Conservation (phyloP, 2,888 invertebrate genomes). For the Drosophila cognata region DNA sequence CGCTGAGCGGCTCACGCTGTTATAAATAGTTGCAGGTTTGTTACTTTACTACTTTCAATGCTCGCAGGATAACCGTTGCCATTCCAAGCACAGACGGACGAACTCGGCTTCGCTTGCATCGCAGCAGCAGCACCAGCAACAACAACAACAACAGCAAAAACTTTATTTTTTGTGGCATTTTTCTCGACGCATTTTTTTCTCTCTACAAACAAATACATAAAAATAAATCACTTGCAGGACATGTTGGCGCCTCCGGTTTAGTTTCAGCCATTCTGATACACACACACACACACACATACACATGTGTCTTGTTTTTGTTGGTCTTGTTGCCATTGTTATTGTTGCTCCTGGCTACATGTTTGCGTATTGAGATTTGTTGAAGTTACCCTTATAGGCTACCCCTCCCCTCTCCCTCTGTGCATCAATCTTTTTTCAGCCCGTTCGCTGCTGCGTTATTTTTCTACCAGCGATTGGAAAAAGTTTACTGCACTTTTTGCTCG, state of each 20-base stretch:
- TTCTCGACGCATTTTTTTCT: constrained; percentile 51
- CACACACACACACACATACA: constrained; percentile 28
- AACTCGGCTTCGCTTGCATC: constrained; percentile 44
- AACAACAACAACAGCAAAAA: constrained; percentile 21
- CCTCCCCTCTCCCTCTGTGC: neutral
- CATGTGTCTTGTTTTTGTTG: constrained; percentile 29
- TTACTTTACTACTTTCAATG: constrained; percentile 59
- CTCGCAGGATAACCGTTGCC: constrained; percentile 29
- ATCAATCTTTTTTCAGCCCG: constrained; percentile 9
- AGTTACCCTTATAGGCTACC: constrained; percentile 62
- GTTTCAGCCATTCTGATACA: constrained; percentile 57
- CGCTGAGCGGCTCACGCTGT: constrained; percentile 50
- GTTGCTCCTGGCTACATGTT: constrained; percentile 57
- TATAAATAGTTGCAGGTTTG: constrained; percentile 73
- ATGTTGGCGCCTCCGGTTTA: constrained; percentile 83
- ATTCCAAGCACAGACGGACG: constrained; percentile 43
- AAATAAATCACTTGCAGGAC: constrained; percentile 84
- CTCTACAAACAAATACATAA: constrained; percentile 79
- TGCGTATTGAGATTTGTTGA: constrained; percentile 74
- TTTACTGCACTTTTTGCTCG: constrained; percentile 42
- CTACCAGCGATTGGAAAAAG: constrained; percentile 39
- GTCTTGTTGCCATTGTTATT: constrained; percentile 43
- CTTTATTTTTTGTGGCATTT: constrained; percentile 75
- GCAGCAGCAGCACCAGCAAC: constrained; percentile 17
- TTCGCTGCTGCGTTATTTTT: constrained; percentile 51